Evolutionary conservation across 1,140 invertebrate species (phyloP), one percentile per base, ranked within the genome.

Genomic region (Colletes gigas): DNA sequence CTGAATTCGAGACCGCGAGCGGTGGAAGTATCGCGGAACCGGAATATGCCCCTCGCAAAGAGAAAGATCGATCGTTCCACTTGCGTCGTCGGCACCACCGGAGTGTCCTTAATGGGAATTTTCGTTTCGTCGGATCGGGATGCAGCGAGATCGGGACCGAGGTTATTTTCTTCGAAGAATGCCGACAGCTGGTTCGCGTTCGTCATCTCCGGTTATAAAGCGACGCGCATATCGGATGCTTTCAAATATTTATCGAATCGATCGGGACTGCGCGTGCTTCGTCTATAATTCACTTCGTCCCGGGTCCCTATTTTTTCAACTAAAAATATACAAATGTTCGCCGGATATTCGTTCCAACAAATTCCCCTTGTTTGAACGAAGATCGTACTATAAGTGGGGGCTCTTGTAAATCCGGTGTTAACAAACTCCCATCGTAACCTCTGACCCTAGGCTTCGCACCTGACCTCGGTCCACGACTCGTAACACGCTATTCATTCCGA

Each of bases 231-330:
- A 39, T 14, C 8, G 60, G 72, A 7, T 66, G 62, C 10, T 15
- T 17, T 74, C 30, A 55, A 75, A 75, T 75, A 75, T 75, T 75
- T 75, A 66, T 54, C 63, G 62, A 44, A 75, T 66, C 30, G 72
- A 75, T 75, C 50, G 60, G 17, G 12, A 3, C 10, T n/a, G 14
- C n/a, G 0, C 8, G n/a, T 67, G 21, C 50, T 67, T 67, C 30
- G 30, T 30, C 30, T 0, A 67, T 39, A 19, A 19, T 3, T 12
- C 2, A 6, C 15, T 10, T 4, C 12, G 12, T 15, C 6, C 7
- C 8, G 10, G 19, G 54, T 54, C 10, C 62, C 44, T 54, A 15
- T 54, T 50, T 50, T 66, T 12, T 44, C 7, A 55, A 4, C n/a
- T 9, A 6, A 9, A 9, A 3, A 47, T 30, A 30, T 30, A 30